phyloP scores from a whole-genome alignment of 2,113 vertebrate genomes.

The Gila orcuttii region DNA sequence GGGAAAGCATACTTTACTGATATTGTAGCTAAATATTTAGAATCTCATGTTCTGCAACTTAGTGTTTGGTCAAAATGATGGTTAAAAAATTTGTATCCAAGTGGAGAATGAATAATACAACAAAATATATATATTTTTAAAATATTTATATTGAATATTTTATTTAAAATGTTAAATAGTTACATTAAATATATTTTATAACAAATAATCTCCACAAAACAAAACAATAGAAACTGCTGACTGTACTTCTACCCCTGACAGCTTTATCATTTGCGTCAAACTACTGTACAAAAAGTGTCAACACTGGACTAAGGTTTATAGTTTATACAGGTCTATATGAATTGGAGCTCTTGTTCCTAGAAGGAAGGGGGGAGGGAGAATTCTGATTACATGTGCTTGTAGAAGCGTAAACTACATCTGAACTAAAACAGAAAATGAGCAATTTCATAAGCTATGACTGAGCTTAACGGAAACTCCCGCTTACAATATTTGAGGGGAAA shows the following conservation, averaged over 20 bases:
- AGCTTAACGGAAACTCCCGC: conserved; percentile 31
- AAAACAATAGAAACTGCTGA: background rate
- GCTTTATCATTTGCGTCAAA: background rate
- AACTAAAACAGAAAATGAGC: conserved; percentile 18
- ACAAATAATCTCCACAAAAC: background rate
- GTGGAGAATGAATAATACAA: background rate
- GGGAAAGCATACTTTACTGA: too few species aligned
- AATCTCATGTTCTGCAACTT: background rate
- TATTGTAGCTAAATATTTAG: background rate
- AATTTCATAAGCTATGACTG: conserved; percentile 17
- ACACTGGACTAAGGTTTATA: background rate
- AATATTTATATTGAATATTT: background rate
- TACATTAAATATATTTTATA: background rate
- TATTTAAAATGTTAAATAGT: background rate
- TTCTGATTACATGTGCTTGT: background rate
- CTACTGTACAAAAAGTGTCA: background rate
- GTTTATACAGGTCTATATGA: background rate
- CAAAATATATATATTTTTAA: background rate
- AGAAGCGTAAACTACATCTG: background rate
- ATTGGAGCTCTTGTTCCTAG: conserved; percentile 20
- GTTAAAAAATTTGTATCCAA: background rate
- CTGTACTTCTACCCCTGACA: background rate
- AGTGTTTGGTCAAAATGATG: background rate
- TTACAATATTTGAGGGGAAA: conserved; percentile 10
- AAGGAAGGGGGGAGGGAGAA: background rate